Conservation (phyloP, 2,888 invertebrate genomes). For the Cyaniris semiargus region DNA sequence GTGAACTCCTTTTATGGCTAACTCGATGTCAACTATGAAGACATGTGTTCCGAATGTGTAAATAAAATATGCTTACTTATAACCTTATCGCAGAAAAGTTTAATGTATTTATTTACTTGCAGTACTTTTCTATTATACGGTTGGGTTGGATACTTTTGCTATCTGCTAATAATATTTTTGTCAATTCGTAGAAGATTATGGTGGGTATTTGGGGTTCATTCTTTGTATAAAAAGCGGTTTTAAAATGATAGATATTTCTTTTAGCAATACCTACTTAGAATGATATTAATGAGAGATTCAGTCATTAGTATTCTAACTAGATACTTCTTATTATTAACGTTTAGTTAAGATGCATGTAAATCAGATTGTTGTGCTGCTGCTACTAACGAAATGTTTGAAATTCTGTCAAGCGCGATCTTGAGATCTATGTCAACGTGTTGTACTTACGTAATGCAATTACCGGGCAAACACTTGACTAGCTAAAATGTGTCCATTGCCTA, state of each 20-base stretch:
- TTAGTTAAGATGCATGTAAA: background rate
- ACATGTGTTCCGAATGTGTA: slow-evolving; percentile 14
- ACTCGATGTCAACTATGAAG: slow-evolving; percentile 14
- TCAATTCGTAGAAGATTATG: no score
- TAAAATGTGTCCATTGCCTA: slow-evolving; percentile 29
- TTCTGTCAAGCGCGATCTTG: slow-evolving; percentile 18
- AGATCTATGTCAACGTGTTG: slow-evolving; percentile 31
- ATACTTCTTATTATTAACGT: no score
- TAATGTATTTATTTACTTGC: slow-evolving; percentile 1
- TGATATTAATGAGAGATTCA: no score
- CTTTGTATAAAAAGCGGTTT: no score
- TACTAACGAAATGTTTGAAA: slow-evolving; percentile 6
- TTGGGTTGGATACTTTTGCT: background rate
- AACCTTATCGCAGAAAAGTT: background rate
- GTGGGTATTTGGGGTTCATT: no score
- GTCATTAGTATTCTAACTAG: no score
- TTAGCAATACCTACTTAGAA: no score
- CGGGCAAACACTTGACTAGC: slow-evolving; percentile 23
- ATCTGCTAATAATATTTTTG: background rate
- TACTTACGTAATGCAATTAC: slow-evolving; percentile 25
- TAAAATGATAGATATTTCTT: no score
- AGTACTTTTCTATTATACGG: background rate
- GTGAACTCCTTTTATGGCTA: slow-evolving; percentile 25
- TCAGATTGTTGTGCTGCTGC: background rate
- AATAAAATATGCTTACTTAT: slow-evolving; percentile 3